These are phyloP conservation scores for Saturnia japonica DNA, from an alignment of 2,888 invertebrate genomes.

Conservation along the genomic window DNA sequence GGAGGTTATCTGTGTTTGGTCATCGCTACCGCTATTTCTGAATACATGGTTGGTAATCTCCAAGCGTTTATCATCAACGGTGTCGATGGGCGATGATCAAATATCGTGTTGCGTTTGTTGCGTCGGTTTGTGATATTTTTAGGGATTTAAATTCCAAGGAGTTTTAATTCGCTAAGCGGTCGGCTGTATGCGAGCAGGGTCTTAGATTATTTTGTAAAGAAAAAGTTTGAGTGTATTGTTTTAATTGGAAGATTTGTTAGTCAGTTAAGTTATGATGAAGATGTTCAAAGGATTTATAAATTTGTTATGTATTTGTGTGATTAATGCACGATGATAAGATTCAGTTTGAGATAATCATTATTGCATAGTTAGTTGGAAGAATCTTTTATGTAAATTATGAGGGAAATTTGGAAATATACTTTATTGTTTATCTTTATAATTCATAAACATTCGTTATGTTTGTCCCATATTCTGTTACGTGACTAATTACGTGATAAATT, in stretches of 20 bases:
- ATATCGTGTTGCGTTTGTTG: not conserved
- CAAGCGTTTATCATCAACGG: constrained; percentile 48
- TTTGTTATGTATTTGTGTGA: not conserved
- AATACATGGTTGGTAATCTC: constrained; percentile 82
- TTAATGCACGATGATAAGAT: not conserved
- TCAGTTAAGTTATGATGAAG: not conserved
- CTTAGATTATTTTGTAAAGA: not conserved
- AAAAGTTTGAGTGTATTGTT: not conserved
- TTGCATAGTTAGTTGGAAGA: not conserved
- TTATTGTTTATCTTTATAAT: no score
- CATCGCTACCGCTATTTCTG: constrained; percentile 85
- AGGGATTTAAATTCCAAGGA: not conserved
- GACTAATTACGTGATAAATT: no score
- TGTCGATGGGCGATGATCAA: constrained; percentile 43
- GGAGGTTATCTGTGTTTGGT: constrained; percentile 86
- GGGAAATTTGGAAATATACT: no score
- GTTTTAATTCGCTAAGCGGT: not conserved
- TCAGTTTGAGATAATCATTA: not conserved
- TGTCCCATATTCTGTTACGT: no score
- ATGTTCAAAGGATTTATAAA: not conserved
- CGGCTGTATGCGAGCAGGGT: not conserved
- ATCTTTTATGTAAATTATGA: not conserved
- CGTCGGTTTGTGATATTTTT: not conserved
- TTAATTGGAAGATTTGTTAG: not conserved
- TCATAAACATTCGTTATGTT: no score